A percentile compares a stretch with the other conserved stretches of the same genome.
These are phyloP conservation scores for Caenorhabditis uteleia DNA, from an alignment of 2,888 invertebrate genomes.

Conservation along the genomic window DNA sequence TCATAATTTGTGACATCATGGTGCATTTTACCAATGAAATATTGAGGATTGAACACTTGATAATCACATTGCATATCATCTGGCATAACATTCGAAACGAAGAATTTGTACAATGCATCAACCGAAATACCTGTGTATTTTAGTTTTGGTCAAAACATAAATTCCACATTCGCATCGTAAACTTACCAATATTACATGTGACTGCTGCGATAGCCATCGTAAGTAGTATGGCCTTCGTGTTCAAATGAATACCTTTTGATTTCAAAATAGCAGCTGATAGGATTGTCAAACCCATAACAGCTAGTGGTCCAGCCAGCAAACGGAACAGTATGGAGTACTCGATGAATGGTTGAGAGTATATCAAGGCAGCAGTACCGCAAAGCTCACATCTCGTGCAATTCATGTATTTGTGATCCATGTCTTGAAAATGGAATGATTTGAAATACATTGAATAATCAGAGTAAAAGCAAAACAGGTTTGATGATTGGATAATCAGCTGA, in stretches of 20 bases:
- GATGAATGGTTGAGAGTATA: conserved; percentile 17
- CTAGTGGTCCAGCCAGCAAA: conserved; percentile 25
- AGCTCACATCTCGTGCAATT: conserved; percentile 41
- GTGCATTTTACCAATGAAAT: too few species aligned
- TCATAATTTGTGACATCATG: background rate
- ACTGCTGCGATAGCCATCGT: conserved; percentile 27
- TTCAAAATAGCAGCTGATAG: conserved; percentile 28
- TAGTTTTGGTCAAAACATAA: background rate
- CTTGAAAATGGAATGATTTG: background rate
- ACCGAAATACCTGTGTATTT: conserved; percentile 18
- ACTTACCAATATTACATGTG: conserved; percentile 27
- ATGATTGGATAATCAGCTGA: too few species aligned
- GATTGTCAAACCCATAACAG: conserved; percentile 29
- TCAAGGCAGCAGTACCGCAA: conserved; percentile 29
- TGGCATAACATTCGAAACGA: conserved; percentile 38
- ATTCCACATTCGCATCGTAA: background rate
- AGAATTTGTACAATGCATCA: conserved; percentile 36
- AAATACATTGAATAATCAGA: background rate
- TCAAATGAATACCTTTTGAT: conserved; percentile 28
- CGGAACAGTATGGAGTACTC: conserved; percentile 35
- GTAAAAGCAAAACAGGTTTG: background rate
- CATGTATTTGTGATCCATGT: conserved; percentile 35
- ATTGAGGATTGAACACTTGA: conserved; percentile 36
- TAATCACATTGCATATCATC: conserved; percentile 38
- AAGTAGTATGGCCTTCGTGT: conserved; percentile 25